Base-by-base conservation (phyloP, 2,888 invertebrate species). In the Strigamia transsilvanica region DNA sequence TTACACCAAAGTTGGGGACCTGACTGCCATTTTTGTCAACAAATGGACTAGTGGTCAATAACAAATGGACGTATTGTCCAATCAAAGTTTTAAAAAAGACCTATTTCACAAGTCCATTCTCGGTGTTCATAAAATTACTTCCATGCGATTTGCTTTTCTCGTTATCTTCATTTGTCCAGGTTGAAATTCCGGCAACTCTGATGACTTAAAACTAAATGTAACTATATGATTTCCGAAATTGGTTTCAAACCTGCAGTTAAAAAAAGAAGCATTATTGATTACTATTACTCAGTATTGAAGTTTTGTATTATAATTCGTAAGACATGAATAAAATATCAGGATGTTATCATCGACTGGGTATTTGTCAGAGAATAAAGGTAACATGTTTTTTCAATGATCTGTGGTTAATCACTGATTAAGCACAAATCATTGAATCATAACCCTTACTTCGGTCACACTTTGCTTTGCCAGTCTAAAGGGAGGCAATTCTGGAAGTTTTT, bases 171-270 rank as follows among this genome's bases (percentile, higher is more conserved):
- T 91, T 85, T 91, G 92, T 41, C 92, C 92, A 78, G 92, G 91
- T 85, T 91, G 90, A 83, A 91, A 89, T 85, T 92, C 92, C 12
- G 92, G 90, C 85, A 92, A 86, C 46, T 92, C 92, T 84, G 90
- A 88, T 85, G 91, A 92, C 88, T 92, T 92, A 89, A 95, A 95
- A 84, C 92, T 91, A 87, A 95, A 92, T 85, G 93, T 92, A 85
- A 95, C 94, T 84, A 92, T 92, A 89, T 94, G 93, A 86, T 93
- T 92, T 9, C 94, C 94, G 88, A 94, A 93, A 89, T 93, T 93
- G 34, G 93, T 93, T 88, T 94, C 94, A 89, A 94, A 94, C 88
- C 94, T 94, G 13, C 9, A 61, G n/a, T n/a, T n/a, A n/a, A n/a
- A n/a, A n/a, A n/a, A n/a, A n/a, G n/a, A n/a, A n/a, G n/a, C n/a